Evolutionary conservation across 1,140 invertebrate genomes (phyloP), one percentile per base, ranked within the genome.

Genomic region (Cataglyphis hispanica): DNA sequence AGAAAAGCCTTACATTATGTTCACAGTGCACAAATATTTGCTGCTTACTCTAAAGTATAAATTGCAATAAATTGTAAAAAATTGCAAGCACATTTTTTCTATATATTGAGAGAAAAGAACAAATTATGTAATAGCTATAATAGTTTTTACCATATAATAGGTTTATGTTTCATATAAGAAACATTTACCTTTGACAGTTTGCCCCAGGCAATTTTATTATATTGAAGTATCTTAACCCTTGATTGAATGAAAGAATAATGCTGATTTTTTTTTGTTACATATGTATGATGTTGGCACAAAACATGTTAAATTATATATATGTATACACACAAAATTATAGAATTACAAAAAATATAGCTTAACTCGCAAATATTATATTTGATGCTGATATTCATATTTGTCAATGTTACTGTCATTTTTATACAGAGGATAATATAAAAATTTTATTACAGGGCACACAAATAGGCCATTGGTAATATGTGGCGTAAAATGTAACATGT

Each of bases 11-110:
- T 93, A 91, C 89, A 89, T 88, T 92, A 93, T 88, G 78, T 91
- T 92, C 90, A 91, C 81, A 89, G 87, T 91, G 89, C 89, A 91
- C 91, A 94, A 91, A 93, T 85, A 87, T 92, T 93, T 91, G 93
- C 92, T 93, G 92, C 92, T 93, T 92, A 89, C 84, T 88, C 84
- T 91, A 90, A 89, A 92, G 84, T 76, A 90, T 90, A 50, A 50
- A 50, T 50, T 50, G 13, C 46, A 19, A 50, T 50, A 50, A 50
- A 91, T 91, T 90, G 85, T 86, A 86, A 92, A 81, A 69, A 92
- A 90, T 90, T 91, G 85, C 86, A 91, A 87, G 90, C 93, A 94
- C 92, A 93, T 87, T 93, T 92, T 93, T 90, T 89, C 74, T 87
- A 91, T 89, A 87, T 86, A 76, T 90, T 70, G 70, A 77, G 69